phyloP scores from a whole-genome alignment of 2,797 vertebrate genomes.

The Semotilus atromaculatus region DNA sequence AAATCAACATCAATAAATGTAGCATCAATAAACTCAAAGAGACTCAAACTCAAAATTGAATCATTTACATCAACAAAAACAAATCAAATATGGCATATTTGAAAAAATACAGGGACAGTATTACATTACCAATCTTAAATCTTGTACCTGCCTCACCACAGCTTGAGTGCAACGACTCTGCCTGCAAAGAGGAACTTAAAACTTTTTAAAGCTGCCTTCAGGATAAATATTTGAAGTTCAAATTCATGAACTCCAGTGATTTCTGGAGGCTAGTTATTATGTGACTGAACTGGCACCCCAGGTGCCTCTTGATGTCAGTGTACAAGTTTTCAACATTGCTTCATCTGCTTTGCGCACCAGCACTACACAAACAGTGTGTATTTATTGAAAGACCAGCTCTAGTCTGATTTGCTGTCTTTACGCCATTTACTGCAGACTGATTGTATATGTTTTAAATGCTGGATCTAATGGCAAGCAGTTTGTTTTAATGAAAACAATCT shows the following conservation, averaged over 20 bases:
- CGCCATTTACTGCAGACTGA: not conserved
- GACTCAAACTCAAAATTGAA: not conserved
- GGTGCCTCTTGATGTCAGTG: not conserved
- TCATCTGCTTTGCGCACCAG: not conserved
- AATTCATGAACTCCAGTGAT: slow-evolving; percentile 2
- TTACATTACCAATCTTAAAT: not conserved
- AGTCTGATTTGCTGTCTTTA: not conserved
- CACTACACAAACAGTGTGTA: not conserved
- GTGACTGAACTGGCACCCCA: not conserved
- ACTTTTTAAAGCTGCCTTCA: slow-evolving; percentile 31
- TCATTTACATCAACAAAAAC: not conserved
- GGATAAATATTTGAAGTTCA: slow-evolving; percentile 35
- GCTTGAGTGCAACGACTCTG: not conserved
- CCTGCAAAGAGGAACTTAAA: not conserved
- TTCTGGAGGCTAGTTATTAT: not conserved
- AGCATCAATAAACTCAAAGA: not conserved
- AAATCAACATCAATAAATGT: not conserved
- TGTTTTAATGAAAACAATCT: too few species aligned
- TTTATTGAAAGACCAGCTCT: not conserved
- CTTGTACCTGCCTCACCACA: not conserved
- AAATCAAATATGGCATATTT: not conserved
- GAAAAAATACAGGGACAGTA: not conserved
- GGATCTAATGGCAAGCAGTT: too few species aligned
- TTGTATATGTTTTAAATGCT: not conserved
- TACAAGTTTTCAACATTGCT: not conserved